Conservation (phyloP, 2,797 vertebrate species). For the Sebastes itinus region DNA sequence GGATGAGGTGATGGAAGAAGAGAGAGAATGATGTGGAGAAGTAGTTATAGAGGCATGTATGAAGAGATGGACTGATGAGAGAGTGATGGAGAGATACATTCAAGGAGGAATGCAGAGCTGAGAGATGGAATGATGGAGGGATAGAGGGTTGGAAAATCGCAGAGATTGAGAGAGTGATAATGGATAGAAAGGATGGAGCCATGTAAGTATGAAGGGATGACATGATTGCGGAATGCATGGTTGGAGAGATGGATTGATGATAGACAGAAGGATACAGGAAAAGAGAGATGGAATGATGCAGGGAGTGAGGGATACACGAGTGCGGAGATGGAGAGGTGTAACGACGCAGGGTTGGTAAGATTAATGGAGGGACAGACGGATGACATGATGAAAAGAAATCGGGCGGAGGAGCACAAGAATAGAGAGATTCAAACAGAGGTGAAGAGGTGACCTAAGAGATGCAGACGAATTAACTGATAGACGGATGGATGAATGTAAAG, state of each 20-base stretch:
- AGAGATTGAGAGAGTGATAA: not conserved
- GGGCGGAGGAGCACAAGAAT: not conserved
- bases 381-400: not conserved
- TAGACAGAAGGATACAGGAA: not conserved
- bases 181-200: not conserved
- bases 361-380: not conserved
- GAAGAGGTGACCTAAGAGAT: not conserved
- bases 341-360: not conserved
- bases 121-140: not conserved
- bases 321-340: not conserved
- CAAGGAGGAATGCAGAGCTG: not conserved
- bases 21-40: not conserved
- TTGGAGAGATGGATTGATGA: not conserved
- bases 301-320: not conserved
- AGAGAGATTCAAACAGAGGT: not conserved
- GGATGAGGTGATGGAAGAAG: not conserved
- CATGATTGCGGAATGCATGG: not conserved
- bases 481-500: not conserved
- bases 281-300: not conserved
- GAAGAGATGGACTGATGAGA: not conserved
- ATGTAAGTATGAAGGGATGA: not conserved
- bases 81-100: not conserved
- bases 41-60: not conserved
- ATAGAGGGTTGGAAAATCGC: not conserved
- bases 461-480: not conserved